A percentile compares a stretch with the other conserved stretches of the same genome.
Evolutionary conservation across 2,888 invertebrate species (phyloP).

Genomic region (Corbicula japonica): DNA sequence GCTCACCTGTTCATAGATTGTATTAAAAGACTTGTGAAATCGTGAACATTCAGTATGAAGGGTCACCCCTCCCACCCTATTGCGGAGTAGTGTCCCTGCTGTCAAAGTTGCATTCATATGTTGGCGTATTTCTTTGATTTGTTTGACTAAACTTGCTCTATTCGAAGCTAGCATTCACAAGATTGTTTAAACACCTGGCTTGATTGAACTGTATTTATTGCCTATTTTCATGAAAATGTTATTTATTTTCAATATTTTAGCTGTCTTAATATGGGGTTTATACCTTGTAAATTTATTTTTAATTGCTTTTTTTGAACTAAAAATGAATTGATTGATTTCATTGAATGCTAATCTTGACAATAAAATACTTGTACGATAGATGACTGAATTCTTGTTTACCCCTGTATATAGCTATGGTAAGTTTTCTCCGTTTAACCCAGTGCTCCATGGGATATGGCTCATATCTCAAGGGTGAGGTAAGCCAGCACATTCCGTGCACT

Average conservation of each 20-base stretch:
- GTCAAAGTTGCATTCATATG: constrained; percentile 23
- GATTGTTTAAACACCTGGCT: constrained; percentile 32
- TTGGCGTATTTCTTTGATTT: constrained; percentile 16
- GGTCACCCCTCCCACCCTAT: constrained; percentile 24
- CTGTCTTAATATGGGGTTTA: constrained; percentile 4
- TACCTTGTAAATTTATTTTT: constrained; percentile 10
- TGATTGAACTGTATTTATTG: constrained; percentile 25
- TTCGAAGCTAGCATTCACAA: constrained; percentile 22
- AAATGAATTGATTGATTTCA: too few relatives aligned
- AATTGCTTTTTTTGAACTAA: too few relatives aligned
- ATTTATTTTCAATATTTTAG: constrained; percentile 16
- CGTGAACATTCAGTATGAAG: background rate
- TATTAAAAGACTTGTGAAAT: constrained; percentile 6
- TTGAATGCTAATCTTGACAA: too few relatives aligned
- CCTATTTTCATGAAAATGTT: constrained; percentile 1
- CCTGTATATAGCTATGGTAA: too few relatives aligned
- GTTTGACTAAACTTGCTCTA: constrained; percentile 37
- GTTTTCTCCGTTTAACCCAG: too few relatives aligned
- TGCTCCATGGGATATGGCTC: too few relatives aligned
- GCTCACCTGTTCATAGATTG: constrained; percentile 30
- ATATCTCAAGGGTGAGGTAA: too few relatives aligned
- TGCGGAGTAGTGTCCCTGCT: constrained; percentile 18
- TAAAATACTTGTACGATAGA: too few relatives aligned
- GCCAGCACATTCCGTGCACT: too few relatives aligned
- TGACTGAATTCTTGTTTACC: too few relatives aligned